Evolutionary conservation across 2,888 invertebrate species (phyloP), one percentile per base, ranked within the genome.

Genomic region (Drosophila seclusa): DNA sequence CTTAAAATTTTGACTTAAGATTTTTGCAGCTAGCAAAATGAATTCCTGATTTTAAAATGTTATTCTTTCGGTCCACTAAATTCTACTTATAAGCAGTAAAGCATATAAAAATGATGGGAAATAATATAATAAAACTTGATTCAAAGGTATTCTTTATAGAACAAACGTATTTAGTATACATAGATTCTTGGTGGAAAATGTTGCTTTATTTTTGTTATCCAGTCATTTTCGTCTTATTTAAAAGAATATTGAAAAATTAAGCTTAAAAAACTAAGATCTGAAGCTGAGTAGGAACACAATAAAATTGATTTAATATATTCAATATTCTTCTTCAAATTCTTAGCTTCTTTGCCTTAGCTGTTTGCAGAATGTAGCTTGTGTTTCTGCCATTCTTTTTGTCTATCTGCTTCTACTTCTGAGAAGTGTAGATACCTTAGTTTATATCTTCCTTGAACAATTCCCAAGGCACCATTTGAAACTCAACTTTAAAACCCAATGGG

Each of bases 361-460:
- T 16, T 21, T 4, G 21, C 45, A 7, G 45, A 21, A 2, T 4
- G 10, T 32, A 32, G 4, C 31, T 31, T 31, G 31, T 31, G 2
- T 31, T 31, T 31, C 6, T 31, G 18, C 11, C 13, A 54, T 27
- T 40, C 7, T 58, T 16, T 10, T 38, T 6, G 16, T 27, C 32
- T 4, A 38, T 32, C 10, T 32, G 7, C 7, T 21, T 21, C 3
- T 32, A 11, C 7, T 65, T 24, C 42, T 31, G 8, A 45, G 36
- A 36, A 62, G 5, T 48, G 10, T 18, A n/a, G 16, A 53, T 24
- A 18, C 1, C 21, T 27, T 24, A 32, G 36, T 32, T 68, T 55
- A 67, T 67, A 55, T 68, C 29, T 68, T 40, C 40, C 40, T 50
- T 29, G 24, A 50, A 57, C 40, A 38, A 50, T 49, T 63, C 13